These are phyloP conservation scores for Chromis chromis DNA, from an alignment of 2,797 vertebrate species.

Conservation along the genomic window DNA sequence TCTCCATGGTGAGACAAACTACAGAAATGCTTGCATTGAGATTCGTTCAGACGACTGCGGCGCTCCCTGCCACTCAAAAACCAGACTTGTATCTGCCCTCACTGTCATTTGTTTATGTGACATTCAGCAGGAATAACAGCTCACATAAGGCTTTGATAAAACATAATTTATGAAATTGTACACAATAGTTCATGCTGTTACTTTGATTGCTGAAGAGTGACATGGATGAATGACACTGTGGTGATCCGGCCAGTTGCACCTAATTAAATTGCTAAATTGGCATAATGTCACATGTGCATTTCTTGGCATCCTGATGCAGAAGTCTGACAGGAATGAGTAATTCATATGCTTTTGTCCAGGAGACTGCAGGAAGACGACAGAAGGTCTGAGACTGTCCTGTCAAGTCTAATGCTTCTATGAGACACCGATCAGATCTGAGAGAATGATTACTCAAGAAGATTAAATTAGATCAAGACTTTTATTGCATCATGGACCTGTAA, in stretches of 20 bases:
- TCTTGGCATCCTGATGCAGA: conserved; percentile 27
- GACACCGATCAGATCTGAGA: conserved; percentile 31
- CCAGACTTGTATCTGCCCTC: conserved; percentile 37
- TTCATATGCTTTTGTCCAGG: conserved; percentile 22
- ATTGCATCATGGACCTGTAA: conserved; percentile 42
- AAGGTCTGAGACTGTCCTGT: conserved; percentile 44
- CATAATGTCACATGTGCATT: conserved; percentile 31
- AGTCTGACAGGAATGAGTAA: conserved; percentile 48
- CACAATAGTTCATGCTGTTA: conserved; percentile 28
- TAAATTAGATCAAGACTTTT: conserved; percentile 32
- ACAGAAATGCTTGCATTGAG: conserved; percentile 39
- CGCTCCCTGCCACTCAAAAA: conserved; percentile 48
- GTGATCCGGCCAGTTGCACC: conserved; percentile 36
- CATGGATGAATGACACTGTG: conserved; percentile 52
- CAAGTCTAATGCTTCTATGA: conserved; percentile 21
- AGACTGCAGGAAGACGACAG: conserved; percentile 34
- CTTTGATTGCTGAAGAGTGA: conserved; percentile 52
- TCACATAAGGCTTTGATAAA: conserved; percentile 65
- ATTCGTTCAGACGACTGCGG: conserved; percentile 32
- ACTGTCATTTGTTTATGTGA: conserved; percentile 24
- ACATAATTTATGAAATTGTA: conserved; percentile 42
- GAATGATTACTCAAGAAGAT: conserved; percentile 37
- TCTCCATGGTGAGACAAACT: conserved; percentile 70
- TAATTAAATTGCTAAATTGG: conserved; percentile 57
- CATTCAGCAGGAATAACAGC: conserved; percentile 37